phyloP scores from a whole-genome alignment of 2,888 invertebrate species.

The Eupithecia vulgata region DNA sequence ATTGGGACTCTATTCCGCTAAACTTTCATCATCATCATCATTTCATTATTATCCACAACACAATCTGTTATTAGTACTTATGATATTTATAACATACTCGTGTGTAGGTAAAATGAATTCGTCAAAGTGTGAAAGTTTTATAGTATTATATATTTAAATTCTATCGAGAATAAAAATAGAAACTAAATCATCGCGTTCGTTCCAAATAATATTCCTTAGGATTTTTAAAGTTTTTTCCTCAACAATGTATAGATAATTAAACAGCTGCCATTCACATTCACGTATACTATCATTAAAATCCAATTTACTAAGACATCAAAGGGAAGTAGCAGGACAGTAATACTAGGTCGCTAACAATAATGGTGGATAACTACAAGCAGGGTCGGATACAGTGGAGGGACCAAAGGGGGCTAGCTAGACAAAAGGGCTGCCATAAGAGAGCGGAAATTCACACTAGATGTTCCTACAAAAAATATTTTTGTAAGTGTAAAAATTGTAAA shows the following conservation, averaged over 20 bases:
- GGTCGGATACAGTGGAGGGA: not conserved
- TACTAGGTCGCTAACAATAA: not conserved
- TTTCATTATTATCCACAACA: no score
- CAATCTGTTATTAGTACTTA: no score
- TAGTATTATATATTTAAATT: not conserved
- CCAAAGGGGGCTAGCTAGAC: not conserved
- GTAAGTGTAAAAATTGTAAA: no score
- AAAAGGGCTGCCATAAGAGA: not conserved
- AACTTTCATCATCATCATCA: no score
- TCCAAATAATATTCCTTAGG: not conserved
- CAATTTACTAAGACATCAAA: slow-evolving; percentile 31
- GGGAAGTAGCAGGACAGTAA: not conserved
- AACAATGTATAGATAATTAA: slow-evolving; percentile 3
- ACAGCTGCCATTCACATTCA: slow-evolving; percentile 6
- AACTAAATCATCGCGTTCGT: not conserved
- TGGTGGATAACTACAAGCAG: not conserved
- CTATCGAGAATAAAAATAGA: not conserved
- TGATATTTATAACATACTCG: no score
- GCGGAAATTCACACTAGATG: not conserved
- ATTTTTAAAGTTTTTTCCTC: not conserved
- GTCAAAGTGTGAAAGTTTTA: not conserved
- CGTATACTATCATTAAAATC: slow-evolving; percentile 27
- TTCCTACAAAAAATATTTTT: not conserved
- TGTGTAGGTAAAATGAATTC: no score
- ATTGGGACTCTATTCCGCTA: slow-evolving; percentile 7